Evolutionary conservation across 2,888 invertebrate genomes (phyloP).

Genomic region (Drosophila parthenogenetica): DNA sequence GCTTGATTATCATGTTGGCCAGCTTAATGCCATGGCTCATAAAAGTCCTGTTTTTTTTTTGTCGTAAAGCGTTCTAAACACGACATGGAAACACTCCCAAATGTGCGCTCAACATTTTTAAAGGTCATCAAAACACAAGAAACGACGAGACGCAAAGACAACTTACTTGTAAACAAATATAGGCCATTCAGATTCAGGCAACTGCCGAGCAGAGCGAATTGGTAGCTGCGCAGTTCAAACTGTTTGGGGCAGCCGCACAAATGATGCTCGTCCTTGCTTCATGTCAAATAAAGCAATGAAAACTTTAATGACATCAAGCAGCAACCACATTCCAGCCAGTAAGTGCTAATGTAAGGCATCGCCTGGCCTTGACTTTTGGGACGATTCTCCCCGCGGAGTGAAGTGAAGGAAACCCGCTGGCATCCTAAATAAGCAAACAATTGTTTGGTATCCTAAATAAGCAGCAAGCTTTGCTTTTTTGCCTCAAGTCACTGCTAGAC

Average conservation of each 20-base stretch:
- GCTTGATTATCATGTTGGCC: constrained; percentile 26
- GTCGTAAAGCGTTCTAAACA: constrained; percentile 38
- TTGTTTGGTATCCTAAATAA: constrained; percentile 47
- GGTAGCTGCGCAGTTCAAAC: constrained; percentile 37
- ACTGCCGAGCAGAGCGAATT: constrained; percentile 27
- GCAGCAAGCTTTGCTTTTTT: constrained; percentile 15
- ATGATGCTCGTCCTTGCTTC: constrained; percentile 18
- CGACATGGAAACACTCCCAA: constrained; percentile 34
- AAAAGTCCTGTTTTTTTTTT: not conserved
- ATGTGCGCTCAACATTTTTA: constrained; percentile 44
- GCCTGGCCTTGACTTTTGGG: constrained; percentile 39
- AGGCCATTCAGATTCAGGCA: constrained; percentile 26
- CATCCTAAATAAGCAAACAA: constrained; percentile 29
- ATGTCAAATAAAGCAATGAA: constrained; percentile 59
- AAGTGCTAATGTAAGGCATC: constrained; percentile 33
- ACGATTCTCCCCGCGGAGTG: constrained; percentile 1
- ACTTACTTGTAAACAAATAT: constrained; percentile 38
- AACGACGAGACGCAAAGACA: constrained; percentile 6
- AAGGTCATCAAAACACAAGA: constrained; percentile 51
- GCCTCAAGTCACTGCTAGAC: constrained; percentile 3
- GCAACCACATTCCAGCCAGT: not conserved
- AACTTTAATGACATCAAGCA: constrained; percentile 52
- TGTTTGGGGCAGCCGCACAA: constrained; percentile 41
- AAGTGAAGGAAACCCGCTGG: not conserved
- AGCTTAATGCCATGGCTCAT: constrained; percentile 30